phyloP scores from a whole-genome alignment of 64 coral and sea anemone species.

The Montipora capricornis region DNA sequence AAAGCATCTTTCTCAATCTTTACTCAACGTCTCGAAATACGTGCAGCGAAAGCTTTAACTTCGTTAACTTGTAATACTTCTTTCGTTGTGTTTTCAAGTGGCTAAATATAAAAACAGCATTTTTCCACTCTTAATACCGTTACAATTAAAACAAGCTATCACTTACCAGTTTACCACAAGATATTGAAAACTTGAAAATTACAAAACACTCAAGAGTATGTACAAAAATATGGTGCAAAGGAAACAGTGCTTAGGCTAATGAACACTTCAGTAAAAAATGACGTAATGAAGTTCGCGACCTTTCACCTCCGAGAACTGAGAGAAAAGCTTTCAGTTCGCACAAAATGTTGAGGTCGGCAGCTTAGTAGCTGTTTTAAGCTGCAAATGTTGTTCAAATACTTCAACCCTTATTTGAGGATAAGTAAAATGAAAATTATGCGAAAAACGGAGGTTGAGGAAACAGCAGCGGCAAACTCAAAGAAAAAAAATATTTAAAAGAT shows the following conservation, averaged over 20 bases:
- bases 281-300: not conserved
- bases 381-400: not conserved
- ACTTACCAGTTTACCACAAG: not conserved
- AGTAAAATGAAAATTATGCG: too few species aligned
- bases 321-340: not conserved
- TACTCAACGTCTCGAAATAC: not conserved
- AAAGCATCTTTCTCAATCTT: slow-evolving; percentile 24
- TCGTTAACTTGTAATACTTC: not conserved
- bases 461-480: not conserved
- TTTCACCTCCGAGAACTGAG: not conserved
- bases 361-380: not conserved
- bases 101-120: not conserved
- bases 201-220: slow-evolving; percentile 24
- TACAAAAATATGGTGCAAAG: not conserved
- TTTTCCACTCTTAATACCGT: slow-evolving; percentile 12
- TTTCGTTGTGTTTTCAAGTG: not conserved
- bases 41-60: not conserved
- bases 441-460: not conserved
- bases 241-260: not conserved
- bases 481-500: not conserved
- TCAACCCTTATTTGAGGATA: too few species aligned
- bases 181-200: slow-evolving; percentile 23
- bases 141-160: slow-evolving; percentile 31
- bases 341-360: not conserved
- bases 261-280: not conserved